Base-by-base conservation (phyloP, 2,113 vertebrate species). In the Neoarius graeffei region DNA sequence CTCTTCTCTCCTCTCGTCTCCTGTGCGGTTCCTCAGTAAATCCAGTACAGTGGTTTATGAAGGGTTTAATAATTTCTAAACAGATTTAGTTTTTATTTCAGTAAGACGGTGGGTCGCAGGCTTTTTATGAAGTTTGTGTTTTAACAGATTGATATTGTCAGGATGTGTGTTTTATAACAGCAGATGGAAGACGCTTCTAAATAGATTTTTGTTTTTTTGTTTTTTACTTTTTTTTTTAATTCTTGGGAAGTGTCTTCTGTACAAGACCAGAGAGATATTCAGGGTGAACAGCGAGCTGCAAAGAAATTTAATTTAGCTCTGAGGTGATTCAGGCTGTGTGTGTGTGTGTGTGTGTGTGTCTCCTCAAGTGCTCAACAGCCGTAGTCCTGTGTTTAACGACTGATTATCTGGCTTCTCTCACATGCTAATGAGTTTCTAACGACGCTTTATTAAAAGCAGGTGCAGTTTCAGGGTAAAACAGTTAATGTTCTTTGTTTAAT, bases 21-120 rank as follows among this genome's bases (percentile, higher is more conserved):
- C 42, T 42, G 42, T 42, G 42, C 42, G 4, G 42, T 42, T 42
- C 42, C 42, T 42, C 42, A 42, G 42, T 42, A 42, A 42, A 42
- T 42, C 42, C n/a, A 27, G 11, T 4, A 0, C 66, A 5, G n/a
- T 67, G n/a, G 25, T 27, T 67, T 67, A 67, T 67, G 85, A 85
- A 85, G 73, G 71, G 56, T 66, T 82, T 89, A 89, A 89, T 66
- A 76, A 64, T 76, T 87, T 87, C 35, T 42, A 81, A 87, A 89
- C 52, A 80, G n/a, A 89, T 81, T 89, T 81, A 20, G 81, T 83
- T 87, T 79, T 85, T 81, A 42, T 62, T 60, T 81, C 87, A 62
- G 56, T 67, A 54, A 66, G 85, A 81, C 64, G 52, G n/a, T 62
- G 82, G 42, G 82, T n/a, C 76, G 54, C 85, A 69, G 60, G 59